Base-by-base conservation (phyloP, 2,888 invertebrate genomes). In the Spilosoma lubricipeda region DNA sequence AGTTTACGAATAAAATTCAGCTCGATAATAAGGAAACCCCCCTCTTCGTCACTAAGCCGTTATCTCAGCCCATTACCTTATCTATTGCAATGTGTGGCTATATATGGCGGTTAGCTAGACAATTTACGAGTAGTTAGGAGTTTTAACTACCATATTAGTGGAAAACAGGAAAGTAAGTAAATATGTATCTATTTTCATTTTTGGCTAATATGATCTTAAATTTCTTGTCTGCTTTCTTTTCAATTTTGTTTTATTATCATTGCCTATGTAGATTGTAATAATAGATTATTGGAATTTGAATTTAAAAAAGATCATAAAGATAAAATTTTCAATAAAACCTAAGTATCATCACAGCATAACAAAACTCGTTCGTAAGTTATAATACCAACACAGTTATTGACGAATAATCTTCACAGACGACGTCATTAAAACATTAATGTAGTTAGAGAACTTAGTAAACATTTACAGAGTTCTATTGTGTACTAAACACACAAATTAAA, bases 11-110 rank as follows among this genome's bases (percentile, higher is more conserved):
- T 63, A 11, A 42, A 27, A 30, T 65, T 23, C 13, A 52, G 20
- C 15, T 56, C 9, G n/a, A 36, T 45, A 5, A 63, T 72, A 48
- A 70, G 45, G 5, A 48, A 36, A n/a, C 5, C 36, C 65, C 63
- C 42, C 65, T 30, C 42, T 70, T 64, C 56, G 20, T 65, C 48
- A 45, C 48, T 70, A 67, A 67, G 33, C 42, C 56, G 15, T 67
- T 74, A 36, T 48, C 48, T 30, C 15, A 67, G 11, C 48, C 7
- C 71, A 65, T 71, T 69, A 65, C 20, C 71, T 71, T 71, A 75
- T 65, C 74, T 75, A 52, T 52, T 15, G 7, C 56, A 27, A 64
- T 56, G 56, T 66, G 23, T 39, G 42, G 56, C 15, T 64, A 65
- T 71, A 65, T 30, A 52, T 52, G 56, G 65, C 36, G 45, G 9